Conservation (phyloP, 2,888 invertebrate species). For the Argyra leucocephala region DNA sequence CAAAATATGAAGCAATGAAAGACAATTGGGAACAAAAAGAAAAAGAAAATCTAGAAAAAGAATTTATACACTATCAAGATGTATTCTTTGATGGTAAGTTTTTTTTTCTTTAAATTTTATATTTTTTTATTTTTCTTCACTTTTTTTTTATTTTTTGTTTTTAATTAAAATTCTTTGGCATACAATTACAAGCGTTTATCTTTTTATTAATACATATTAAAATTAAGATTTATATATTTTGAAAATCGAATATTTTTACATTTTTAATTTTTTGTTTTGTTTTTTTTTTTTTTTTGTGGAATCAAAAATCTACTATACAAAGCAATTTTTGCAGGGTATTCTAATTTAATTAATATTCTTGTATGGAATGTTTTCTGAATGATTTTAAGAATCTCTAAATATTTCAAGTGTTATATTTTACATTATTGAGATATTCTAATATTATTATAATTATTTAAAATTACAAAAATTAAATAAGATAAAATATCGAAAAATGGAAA, state of each 20-base stretch:
- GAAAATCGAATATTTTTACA: not conserved
- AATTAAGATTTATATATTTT: not conserved
- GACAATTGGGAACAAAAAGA: conserved; percentile 84
- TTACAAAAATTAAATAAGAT: not conserved
- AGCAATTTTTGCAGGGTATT: not conserved
- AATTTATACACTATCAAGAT: conserved; percentile 84
- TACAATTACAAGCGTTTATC: not conserved
- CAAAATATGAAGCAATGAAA: conserved; percentile 60
- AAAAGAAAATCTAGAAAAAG: conserved; percentile 58
- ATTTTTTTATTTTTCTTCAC: no score
- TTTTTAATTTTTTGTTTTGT: no score
- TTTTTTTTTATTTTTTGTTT: not conserved
- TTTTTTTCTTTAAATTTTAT: not conserved
- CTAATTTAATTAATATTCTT: no score
- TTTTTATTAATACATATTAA: not conserved
- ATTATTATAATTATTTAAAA: not conserved
- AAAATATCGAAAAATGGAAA: not conserved
- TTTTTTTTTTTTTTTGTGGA: no score
- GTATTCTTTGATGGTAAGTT: conserved; percentile 70
- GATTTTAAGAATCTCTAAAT: no score
- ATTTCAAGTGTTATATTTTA: no score
- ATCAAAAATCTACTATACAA: not conserved
- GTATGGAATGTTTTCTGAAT: no score
- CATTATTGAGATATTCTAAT: not conserved
- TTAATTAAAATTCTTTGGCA: not conserved